Evolutionary conservation across 2,797 vertebrate species (phyloP).

Genomic region (Amblyraja radiata): DNA sequence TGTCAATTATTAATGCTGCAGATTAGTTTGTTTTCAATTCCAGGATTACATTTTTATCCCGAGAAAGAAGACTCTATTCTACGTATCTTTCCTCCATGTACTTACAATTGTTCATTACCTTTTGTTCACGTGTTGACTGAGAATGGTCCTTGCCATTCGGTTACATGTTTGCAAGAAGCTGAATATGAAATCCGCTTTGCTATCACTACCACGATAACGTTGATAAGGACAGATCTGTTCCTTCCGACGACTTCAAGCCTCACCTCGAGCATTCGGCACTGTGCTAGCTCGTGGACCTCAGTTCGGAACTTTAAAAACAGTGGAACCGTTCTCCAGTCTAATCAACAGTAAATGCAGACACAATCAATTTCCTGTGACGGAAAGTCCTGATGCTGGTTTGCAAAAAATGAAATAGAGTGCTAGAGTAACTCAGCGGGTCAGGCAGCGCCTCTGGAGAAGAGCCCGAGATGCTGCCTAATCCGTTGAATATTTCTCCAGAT

Average conservation of each 20-base stretch:
- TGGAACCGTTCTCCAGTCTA: background rate
- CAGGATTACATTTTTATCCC: background rate
- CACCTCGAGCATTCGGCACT: background rate
- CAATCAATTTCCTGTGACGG: too few relatives aligned
- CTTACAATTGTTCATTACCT: background rate
- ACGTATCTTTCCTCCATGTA: background rate
- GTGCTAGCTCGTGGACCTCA: background rate
- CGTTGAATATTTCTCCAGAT: too few relatives aligned
- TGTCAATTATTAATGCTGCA: background rate
- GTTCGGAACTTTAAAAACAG: background rate
- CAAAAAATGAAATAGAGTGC: too few relatives aligned
- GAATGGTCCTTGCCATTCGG: background rate
- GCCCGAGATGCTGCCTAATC: too few relatives aligned
- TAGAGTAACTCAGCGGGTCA: too few relatives aligned
- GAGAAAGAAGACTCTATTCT: background rate
- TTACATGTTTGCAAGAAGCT: background rate
- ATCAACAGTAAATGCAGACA: background rate
- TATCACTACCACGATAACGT: background rate
- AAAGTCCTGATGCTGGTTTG: too few relatives aligned
- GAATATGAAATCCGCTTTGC: background rate
- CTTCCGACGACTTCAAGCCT: background rate
- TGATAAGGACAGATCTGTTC: background rate
- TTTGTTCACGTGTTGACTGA: background rate
- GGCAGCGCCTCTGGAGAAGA: too few relatives aligned
- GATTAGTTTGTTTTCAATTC: slow-evolving; percentile 19